Evolutionary conservation across 2,113 vertebrate species (phyloP), one percentile per base, ranked within the genome.

Genomic region (Seriola rivoliana): DNA sequence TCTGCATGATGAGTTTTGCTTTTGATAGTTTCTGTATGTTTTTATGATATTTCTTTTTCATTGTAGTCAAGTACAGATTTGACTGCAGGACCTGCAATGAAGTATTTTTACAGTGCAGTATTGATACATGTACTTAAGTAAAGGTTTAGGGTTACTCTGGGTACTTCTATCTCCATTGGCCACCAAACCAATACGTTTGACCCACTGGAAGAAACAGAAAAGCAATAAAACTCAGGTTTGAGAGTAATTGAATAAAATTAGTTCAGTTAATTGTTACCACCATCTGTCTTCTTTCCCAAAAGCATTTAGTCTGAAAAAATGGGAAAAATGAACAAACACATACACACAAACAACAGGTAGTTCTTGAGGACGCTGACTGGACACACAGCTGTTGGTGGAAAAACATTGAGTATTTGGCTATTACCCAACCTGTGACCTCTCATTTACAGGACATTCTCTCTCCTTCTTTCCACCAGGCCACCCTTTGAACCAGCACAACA

Each of bases 381-480:
- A 80, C 73, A 71, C 40, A 67, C 23, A 32, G 69, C 46, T 75
- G 79, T 32, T 74, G 54, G 66, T 59, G 58, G 40, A 86, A 78
- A 88, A 91, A 86, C 71, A 81, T n/a, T 59, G 57, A 85, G 23
- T 38, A 40, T 80, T 88, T 42, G 38, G 84, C 29, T 34, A 44
- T 75, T 85, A 36, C 36, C 2, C 76, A 87, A 85, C 83, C 71
- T 80, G 75, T 76, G 72, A 80, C 78, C 78, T 83, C 70, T 87
- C 73, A 67, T 85, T 80, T 74, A 66, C 66, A 80, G 71, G 62
- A 84, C 68, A 79, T 48, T 72, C 16, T 79, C 64, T 72, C 42
- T 74, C 71, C 34, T 63, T 54, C 75, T 64, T 78, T 75, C 74
- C 81, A 89, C 54, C 71, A 81, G 79, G 67, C 68, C 64, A 78